Conservation (phyloP, 1,140 invertebrate species). For the Drosophila tropicalis region DNA sequence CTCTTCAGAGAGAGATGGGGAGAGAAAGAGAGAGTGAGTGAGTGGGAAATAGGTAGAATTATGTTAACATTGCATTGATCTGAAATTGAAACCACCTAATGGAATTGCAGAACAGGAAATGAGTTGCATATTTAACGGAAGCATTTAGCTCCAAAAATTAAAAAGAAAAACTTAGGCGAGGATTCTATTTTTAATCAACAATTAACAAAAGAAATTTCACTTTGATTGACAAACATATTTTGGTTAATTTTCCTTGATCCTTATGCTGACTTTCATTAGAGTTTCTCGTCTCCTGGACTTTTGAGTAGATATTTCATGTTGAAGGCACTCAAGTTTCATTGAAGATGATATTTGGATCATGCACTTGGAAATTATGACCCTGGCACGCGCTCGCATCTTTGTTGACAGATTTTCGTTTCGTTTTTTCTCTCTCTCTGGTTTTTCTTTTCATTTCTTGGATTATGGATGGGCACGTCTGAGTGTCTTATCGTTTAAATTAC, state of each 20-base stretch:
- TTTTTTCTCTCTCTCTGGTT: background rate
- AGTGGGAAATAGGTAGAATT: background rate
- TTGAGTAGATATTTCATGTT: no score
- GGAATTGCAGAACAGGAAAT: slow-evolving; percentile 46
- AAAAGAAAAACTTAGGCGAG: slow-evolving; percentile 24
- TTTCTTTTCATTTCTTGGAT: background rate
- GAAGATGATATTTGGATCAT: background rate
- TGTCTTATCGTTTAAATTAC: slow-evolving; percentile 23
- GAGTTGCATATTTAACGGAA: slow-evolving; percentile 39
- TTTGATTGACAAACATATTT: no score
- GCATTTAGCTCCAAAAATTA: slow-evolving; percentile 21
- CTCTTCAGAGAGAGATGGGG: background rate
- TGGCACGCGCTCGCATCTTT: slow-evolving; percentile 12
- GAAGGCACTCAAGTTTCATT: background rate
- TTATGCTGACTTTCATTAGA: no score
- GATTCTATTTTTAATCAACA: slow-evolving; percentile 14
- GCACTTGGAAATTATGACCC: background rate
- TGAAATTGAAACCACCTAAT: slow-evolving; percentile 45
- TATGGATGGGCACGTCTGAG: slow-evolving; percentile 8
- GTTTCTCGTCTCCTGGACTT: no score
- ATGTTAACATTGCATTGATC: slow-evolving; percentile 49
- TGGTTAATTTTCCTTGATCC: no score
- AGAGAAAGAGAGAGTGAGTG: background rate
- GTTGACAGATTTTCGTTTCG: background rate
- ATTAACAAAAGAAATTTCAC: background rate